These are phyloP conservation scores for Chionoecetes opilio DNA, from an alignment of 1,140 invertebrate species.

Conservation along the genomic window DNA sequence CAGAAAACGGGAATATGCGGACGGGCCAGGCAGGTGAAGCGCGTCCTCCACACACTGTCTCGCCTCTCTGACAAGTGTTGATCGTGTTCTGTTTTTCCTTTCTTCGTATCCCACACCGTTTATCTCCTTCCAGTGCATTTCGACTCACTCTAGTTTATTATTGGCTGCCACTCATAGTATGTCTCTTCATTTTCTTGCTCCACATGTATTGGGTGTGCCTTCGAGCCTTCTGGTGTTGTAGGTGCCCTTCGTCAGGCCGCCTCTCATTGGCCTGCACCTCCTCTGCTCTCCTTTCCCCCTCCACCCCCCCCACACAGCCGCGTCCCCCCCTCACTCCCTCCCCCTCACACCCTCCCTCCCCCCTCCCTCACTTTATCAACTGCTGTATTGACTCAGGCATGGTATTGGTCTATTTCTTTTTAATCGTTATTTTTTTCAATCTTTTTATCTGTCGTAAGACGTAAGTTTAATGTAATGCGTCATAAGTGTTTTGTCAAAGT, in stretches of 20 bases:
- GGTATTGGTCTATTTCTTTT: slow-evolving; percentile 48
- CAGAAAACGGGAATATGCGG: too few relatives aligned
- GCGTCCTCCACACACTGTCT: neutral
- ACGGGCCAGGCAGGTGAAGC: neutral
- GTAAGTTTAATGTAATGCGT: slow-evolving; percentile 53
- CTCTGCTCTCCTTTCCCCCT: neutral
- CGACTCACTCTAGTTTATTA: slow-evolving; percentile 29
- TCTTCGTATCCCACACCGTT: slow-evolving; percentile 5
- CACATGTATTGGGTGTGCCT: slow-evolving; percentile 18
- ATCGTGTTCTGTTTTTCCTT: slow-evolving; percentile 28
- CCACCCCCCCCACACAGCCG: neutral
- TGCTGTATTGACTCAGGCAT: slow-evolving; percentile 75
- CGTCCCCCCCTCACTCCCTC: slow-evolving; percentile 19
- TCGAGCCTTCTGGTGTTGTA: slow-evolving; percentile 27
- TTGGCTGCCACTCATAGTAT: slow-evolving; percentile 27
- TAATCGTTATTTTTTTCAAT: slow-evolving; percentile 40
- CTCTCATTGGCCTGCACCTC: neutral
- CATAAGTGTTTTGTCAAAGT: slow-evolving; percentile 10
- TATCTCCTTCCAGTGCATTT: slow-evolving; percentile 20
- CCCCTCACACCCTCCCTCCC: neutral
- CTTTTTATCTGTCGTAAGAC: slow-evolving; percentile 67
- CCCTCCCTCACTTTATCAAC: slow-evolving; percentile 32
- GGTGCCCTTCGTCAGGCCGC: neutral
- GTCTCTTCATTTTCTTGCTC: slow-evolving; percentile 9
- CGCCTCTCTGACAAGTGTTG: slow-evolving; percentile 31